Conservation (phyloP, 2,113 vertebrate genomes). For the Xerus inauris region DNA sequence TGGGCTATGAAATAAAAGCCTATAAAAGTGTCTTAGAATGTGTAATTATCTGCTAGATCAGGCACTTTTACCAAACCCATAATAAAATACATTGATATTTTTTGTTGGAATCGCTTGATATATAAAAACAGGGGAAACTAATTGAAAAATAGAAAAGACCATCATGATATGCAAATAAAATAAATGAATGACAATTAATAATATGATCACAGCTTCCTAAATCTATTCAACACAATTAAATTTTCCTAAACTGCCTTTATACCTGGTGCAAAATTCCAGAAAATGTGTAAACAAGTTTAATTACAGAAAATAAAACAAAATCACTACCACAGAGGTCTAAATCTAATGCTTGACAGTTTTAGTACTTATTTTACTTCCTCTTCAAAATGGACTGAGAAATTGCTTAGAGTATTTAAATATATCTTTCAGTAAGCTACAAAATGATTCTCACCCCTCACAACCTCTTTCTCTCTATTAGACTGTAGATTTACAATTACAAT, state of each 20-base stretch:
- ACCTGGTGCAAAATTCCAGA: slow-evolving; percentile 61
- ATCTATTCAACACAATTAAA: slow-evolving; percentile 68
- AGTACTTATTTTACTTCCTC: slow-evolving; percentile 72
- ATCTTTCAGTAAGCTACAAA: slow-evolving; percentile 4
- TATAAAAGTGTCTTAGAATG: slow-evolving; percentile 86
- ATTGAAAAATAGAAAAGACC: slow-evolving; percentile 79
- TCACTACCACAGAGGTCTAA: slow-evolving; percentile 68
- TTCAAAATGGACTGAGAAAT: slow-evolving; percentile 72
- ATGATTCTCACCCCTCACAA: background rate
- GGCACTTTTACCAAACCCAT: slow-evolving; percentile 79
- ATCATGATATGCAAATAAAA: slow-evolving; percentile 77
- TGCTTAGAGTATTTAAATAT: slow-evolving; percentile 38
- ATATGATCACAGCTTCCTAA: slow-evolving; percentile 57
- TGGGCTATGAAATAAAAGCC: slow-evolving; percentile 86
- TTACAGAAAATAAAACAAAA: slow-evolving; percentile 83
- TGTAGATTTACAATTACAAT: background rate
- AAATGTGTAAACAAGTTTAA: slow-evolving; percentile 83
- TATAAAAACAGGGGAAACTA: slow-evolving; percentile 75
- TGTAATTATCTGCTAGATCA: slow-evolving; percentile 86
- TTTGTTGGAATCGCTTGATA: slow-evolving; percentile 75
- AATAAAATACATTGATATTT: slow-evolving; percentile 77
- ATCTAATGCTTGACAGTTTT: slow-evolving; percentile 74
- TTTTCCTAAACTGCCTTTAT: slow-evolving; percentile 77
- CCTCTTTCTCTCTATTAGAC: background rate
- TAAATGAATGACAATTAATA: slow-evolving; percentile 79